Conservation (phyloP, 2,113 vertebrate species). For the Callopanchax toddi region DNA sequence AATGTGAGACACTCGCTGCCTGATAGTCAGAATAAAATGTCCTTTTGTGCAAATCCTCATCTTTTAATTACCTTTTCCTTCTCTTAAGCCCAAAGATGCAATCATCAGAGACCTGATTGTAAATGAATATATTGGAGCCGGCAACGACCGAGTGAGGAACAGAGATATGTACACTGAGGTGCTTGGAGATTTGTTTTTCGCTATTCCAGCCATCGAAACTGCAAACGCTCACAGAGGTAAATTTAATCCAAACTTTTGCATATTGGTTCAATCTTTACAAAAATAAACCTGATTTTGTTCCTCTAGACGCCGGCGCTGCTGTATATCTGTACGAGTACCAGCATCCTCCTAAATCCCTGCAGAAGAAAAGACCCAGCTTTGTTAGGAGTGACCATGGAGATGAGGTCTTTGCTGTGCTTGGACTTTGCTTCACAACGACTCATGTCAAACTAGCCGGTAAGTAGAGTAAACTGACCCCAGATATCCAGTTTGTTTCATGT, state of each 20-base stretch:
- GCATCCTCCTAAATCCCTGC: slow-evolving; percentile 61
- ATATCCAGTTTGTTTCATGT: background rate
- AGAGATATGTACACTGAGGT: slow-evolving; percentile 74
- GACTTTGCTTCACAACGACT: slow-evolving; percentile 79
- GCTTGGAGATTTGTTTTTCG: slow-evolving; percentile 75
- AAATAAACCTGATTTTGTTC: background rate
- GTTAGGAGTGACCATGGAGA: slow-evolving; percentile 85
- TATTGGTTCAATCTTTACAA: background rate
- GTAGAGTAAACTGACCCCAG: background rate
- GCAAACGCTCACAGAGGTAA: slow-evolving; percentile 82
- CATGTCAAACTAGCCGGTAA: slow-evolving; percentile 60
- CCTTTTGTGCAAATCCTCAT: background rate
- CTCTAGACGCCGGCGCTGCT: slow-evolving; percentile 71
- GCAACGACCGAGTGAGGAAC: slow-evolving; percentile 70
- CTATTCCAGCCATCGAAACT: slow-evolving; percentile 75
- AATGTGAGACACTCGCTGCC: slow-evolving; percentile 71
- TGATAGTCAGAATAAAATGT: background rate
- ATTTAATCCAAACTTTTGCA: background rate
- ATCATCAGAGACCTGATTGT: slow-evolving; percentile 32
- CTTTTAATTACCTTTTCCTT: slow-evolving; percentile 9
- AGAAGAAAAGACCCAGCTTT: slow-evolving; percentile 76
- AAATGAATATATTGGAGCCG: slow-evolving; percentile 76
- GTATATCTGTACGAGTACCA: slow-evolving; percentile 91
- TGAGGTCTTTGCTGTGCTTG: slow-evolving; percentile 84
- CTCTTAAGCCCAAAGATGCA: slow-evolving; percentile 48